Evolutionary conservation across 2,113 vertebrate species (phyloP).

Genomic region (Centropus bengalensis): DNA sequence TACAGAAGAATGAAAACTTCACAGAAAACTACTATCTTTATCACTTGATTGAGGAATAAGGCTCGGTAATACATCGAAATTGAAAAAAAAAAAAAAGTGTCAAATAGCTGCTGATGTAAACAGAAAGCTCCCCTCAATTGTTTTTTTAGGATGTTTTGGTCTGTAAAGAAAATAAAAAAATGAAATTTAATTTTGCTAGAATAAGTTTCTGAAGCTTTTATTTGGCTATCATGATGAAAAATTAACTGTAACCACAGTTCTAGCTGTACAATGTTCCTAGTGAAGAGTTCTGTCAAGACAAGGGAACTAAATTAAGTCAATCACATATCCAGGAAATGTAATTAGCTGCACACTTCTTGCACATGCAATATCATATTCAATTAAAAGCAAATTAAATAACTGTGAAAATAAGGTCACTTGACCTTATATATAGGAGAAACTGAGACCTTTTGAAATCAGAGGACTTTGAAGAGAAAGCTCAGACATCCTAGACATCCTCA

Average conservation of each 20-base stretch:
- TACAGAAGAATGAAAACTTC: neutral
- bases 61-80: neutral
- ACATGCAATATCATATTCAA: neutral
- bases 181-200: neutral
- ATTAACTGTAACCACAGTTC: neutral
- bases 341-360: neutral
- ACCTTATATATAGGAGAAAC: neutral
- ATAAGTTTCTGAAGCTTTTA: neutral
- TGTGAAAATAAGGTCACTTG: neutral
- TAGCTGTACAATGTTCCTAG: neutral
- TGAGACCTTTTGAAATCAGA: neutral
- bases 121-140: neutral
- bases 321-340: neutral
- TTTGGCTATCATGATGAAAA: constrained; percentile 2
- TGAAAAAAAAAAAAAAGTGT: too few species aligned
- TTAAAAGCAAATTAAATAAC: constrained; percentile 11
- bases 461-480: neutral
- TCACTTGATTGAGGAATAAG: neutral
- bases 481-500: neutral
- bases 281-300: neutral
- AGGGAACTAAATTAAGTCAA: constrained; percentile 3
- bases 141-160: neutral
- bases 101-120: neutral
- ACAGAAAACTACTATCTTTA: neutral
- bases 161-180: neutral